A percentile compares a stretch with the other conserved stretches of the same genome.
Conservation (phyloP, 1,140 invertebrate genomes). For the Pseudomyrmex sp. region DNA sequence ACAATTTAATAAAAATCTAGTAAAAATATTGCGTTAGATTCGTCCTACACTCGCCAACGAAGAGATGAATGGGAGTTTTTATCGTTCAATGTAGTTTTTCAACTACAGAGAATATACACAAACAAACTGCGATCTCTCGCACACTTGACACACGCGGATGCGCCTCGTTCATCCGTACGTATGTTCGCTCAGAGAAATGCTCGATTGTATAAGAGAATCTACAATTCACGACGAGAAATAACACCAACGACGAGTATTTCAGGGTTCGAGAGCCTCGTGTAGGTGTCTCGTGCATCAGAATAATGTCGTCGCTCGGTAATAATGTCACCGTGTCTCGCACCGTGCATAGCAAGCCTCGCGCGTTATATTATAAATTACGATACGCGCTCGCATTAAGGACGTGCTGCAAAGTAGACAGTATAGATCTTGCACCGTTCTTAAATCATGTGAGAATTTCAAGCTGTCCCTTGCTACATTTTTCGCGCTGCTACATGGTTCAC, state of each 20-base stretch:
- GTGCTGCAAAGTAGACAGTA: background rate
- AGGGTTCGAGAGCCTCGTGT: background rate
- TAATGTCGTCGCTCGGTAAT: constrained; percentile 15
- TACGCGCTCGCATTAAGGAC: background rate
- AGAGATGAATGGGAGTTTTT: too few species aligned
- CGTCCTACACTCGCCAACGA: too few species aligned
- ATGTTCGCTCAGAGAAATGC: background rate
- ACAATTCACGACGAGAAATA: background rate
- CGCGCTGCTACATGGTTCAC: background rate
- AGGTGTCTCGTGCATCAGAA: constrained; percentile 31
- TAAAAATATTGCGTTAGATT: too few species aligned
- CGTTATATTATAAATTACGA: constrained; percentile 33
- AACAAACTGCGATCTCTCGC: background rate
- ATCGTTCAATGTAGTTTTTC: too few species aligned
- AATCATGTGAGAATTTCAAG: constrained; percentile 26
- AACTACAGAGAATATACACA: background rate
- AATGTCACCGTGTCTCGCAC: constrained; percentile 21
- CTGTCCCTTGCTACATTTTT: background rate
- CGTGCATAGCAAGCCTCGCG: constrained; percentile 6
- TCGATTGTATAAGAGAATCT: too few species aligned
- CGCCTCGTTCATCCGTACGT: background rate
- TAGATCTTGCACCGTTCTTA: background rate
- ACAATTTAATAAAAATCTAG: too few species aligned
- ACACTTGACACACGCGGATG: background rate
- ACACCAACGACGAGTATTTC: constrained; percentile 17